Conservation (phyloP, 2,797 vertebrate genomes). For the Yasuhikotakia modesta region DNA sequence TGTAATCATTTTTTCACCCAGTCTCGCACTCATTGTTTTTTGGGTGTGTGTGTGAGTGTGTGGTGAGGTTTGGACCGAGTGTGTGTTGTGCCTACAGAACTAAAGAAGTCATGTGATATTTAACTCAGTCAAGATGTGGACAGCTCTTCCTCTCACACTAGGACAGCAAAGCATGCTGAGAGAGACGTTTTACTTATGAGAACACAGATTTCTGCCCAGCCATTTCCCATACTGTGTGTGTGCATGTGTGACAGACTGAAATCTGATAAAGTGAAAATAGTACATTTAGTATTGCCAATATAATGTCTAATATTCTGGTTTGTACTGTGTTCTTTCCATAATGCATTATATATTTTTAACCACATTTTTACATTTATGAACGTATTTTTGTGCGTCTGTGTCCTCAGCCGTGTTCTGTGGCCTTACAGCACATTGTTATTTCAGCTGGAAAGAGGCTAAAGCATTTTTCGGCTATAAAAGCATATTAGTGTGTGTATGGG, state of each 20-base stretch:
- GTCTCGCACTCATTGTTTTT: too few species aligned
- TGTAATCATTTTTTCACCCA: too few species aligned
- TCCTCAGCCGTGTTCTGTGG: not conserved
- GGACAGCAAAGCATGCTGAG: not conserved
- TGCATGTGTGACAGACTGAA: too few species aligned
- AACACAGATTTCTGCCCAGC: not conserved
- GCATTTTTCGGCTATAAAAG: constrained; percentile 15
- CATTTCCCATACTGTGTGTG: too few species aligned
- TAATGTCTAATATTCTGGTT: not conserved
- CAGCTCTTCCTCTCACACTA: not conserved
- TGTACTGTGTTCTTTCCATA: not conserved
- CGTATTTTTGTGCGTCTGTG: too few species aligned
- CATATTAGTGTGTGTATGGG: constrained; percentile 26
- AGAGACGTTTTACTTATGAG: not conserved
- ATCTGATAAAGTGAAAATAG: too few species aligned
- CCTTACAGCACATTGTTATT: constrained; percentile 19
- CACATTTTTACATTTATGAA: not conserved
- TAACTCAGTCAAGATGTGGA: constrained; percentile 38
- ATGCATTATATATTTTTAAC: not conserved
- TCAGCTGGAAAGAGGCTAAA: constrained; percentile 8
- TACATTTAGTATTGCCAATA: too few species aligned
- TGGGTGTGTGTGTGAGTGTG: too few species aligned
- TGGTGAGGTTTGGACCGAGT: not conserved
- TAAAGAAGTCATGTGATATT: constrained; percentile 25
- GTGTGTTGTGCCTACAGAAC: constrained; percentile 7